Percentiles rank a stretch among this genome's conserved stretches.
Conservation (phyloP, 2,797 vertebrate species). For the Sciurus vulgaris region DNA sequence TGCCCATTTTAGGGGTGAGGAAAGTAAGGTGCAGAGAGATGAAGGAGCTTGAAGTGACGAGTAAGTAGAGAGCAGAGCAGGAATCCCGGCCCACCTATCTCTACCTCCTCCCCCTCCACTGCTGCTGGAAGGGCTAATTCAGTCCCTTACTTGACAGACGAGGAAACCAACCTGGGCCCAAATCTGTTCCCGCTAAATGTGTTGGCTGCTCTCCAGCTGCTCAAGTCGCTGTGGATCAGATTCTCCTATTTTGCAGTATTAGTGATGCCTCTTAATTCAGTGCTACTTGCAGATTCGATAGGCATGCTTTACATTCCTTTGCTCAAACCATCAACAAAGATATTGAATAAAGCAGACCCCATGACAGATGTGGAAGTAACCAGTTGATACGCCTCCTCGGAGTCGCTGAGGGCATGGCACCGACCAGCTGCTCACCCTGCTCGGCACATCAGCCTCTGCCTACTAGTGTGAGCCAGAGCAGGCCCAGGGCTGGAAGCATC, state of each 20-base stretch:
- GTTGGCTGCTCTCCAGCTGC: constrained; percentile 66
- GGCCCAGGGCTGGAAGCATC: background rate
- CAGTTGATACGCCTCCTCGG: constrained; percentile 40
- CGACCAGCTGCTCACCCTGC: constrained; percentile 56
- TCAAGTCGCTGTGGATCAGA: background rate
- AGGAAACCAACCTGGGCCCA: constrained; percentile 69
- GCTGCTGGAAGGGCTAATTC: background rate
- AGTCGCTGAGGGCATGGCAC: background rate
- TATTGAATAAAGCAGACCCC: constrained; percentile 51
- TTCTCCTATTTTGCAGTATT: constrained; percentile 52
- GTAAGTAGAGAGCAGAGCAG: background rate
- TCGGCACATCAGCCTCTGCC: background rate
- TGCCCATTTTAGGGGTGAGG: constrained; percentile 23
- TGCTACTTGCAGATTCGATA: constrained; percentile 71
- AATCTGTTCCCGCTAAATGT: constrained; percentile 14
- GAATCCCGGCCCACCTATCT: background rate
- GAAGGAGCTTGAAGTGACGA: background rate
- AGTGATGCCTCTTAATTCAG: constrained; percentile 52
- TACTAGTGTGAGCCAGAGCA: background rate
- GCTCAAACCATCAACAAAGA: constrained; percentile 61
- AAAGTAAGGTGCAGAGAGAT: background rate
- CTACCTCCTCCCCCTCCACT: background rate
- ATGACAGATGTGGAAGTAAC: constrained; percentile 62
- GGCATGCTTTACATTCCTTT: constrained; percentile 76
- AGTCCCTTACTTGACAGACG: constrained; percentile 53